Evolutionary conservation across 2,888 invertebrate genomes (phyloP), one percentile per base, ranked within the genome.

Genomic region (Cryptus armator): DNA sequence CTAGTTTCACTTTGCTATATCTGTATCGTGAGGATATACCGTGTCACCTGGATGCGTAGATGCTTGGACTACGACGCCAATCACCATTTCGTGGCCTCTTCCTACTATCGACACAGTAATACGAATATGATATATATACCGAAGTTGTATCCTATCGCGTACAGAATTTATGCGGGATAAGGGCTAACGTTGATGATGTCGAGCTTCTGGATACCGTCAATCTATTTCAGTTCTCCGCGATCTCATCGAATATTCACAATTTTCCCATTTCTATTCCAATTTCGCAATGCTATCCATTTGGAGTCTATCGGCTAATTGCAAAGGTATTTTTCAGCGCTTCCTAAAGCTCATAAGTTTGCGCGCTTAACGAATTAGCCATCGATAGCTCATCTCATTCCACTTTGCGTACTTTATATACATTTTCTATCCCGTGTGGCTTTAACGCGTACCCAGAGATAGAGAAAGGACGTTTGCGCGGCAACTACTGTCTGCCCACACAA

Each of bases 401-500:
- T 53, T 75, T 66, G 14, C 43, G 44, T 48, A 29, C 24, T 64
- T 64, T 64, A 64, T 53, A 48, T 37, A 37, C 9, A 37, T 37
- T 37, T 70, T 48, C 32, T 51, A 70, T 51, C 32, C 16, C 70
- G 51, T 70, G 37, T 53, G 37, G 53, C 53, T 56, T 32, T 71
- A 75, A 16, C 64, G 56, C 75, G 81, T 53, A n/a, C 37, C 37
- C 32, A 24, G 72, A 64, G 29, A 19, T 72, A 53, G 29, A 46
- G 74, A 12, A 16, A 44, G 67, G 29, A n/a, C 32, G 12, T 6
- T 44, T 44, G 84, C 79, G 51, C 56, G 67, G 56, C 81, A 68
- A 62, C 74, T 80, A 77, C 83, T 82, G 83, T 77, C 66, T 79
- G 84, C 68, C 81, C 83, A 84, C 82, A 86, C 78, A 70, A 78